Evolutionary conservation across 2,888 invertebrate species (phyloP).

Genomic region (Caenorhabditis zanzibari): DNA sequence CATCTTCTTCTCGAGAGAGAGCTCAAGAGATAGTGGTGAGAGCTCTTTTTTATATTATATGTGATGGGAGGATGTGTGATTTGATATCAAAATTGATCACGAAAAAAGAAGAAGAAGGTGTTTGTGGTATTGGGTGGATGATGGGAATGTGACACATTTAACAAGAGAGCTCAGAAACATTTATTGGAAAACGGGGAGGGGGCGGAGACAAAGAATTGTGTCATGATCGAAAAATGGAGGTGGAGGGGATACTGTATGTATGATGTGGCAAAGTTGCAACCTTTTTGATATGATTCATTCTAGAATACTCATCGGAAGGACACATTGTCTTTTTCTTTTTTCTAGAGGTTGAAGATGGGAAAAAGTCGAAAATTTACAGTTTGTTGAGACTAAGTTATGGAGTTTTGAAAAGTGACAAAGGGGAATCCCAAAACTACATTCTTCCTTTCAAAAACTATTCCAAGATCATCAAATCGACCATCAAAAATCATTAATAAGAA

Average conservation of each 20-base stretch:
- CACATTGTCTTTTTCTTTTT: not conserved
- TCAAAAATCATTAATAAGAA: constrained; percentile 34
- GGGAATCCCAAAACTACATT: not conserved
- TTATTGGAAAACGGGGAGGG: constrained; percentile 18
- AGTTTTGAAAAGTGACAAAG: too few relatives aligned
- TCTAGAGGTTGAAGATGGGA: not conserved
- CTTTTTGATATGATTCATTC: constrained; percentile 13
- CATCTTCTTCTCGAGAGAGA: constrained; percentile 7
- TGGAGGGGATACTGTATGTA: constrained; percentile 25
- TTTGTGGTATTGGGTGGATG: constrained; percentile 38
- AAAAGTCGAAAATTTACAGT: not conserved
- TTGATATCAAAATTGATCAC: constrained; percentile 29
- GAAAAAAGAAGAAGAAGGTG: constrained; percentile 32
- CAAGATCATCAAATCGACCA: constrained; percentile 11
- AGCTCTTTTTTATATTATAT: constrained; percentile 14
- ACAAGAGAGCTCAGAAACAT: constrained; percentile 12
- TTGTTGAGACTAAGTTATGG: too few relatives aligned
- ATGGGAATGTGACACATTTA: constrained; percentile 56
- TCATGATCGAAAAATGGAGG: constrained; percentile 21
- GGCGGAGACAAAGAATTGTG: constrained; percentile 33
- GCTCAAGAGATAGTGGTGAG: not conserved
- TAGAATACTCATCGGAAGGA: constrained; percentile 1
- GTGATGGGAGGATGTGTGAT: constrained; percentile 4
- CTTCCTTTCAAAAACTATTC: not conserved
- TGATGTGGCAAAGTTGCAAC: constrained; percentile 7